Percentiles rank a stretch among this genome's conserved stretches.
These are phyloP conservation scores for Drosophila algonquin DNA, from an alignment of 2,888 invertebrate species.

Conservation along the genomic window DNA sequence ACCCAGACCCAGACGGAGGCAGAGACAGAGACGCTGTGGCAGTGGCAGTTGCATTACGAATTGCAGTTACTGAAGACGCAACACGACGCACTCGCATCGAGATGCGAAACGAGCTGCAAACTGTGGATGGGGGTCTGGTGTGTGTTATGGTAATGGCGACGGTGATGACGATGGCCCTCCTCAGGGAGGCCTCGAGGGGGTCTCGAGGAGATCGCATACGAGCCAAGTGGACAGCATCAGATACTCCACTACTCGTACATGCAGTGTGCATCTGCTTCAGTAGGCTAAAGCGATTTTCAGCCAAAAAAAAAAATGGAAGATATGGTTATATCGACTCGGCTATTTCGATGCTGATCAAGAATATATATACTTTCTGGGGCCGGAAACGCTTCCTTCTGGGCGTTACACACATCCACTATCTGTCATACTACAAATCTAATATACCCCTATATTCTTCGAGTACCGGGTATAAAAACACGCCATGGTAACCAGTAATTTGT, in stretches of 20 bases:
- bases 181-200: not conserved
- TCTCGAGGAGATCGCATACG: not conserved
- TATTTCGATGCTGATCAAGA: too few relatives aligned
- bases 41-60: conserved; percentile 4
- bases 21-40: conserved; percentile 1
- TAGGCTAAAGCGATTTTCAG: not conserved
- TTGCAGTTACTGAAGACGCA: conserved; percentile 29
- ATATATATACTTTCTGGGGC: too few relatives aligned
- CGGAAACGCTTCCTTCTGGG: too few relatives aligned
- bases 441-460: too few relatives aligned
- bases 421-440: too few relatives aligned
- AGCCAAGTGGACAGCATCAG: not conserved
- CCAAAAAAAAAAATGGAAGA: too few relatives aligned
- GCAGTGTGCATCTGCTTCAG: not conserved
- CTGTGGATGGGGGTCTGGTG: not conserved
- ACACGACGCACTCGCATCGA: conserved; percentile 6
- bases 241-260: not conserved
- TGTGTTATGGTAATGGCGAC: too few relatives aligned
- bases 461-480: too few relatives aligned
- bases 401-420: too few relatives aligned
- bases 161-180: too few relatives aligned
- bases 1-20: conserved; percentile 19
- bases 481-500: not conserved
- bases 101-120: not conserved
- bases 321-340: too few relatives aligned